Percentiles rank a stretch among this genome's conserved stretches.
These are phyloP conservation scores for Mimachlamys varia DNA, from an alignment of 2,888 invertebrate species.

Conservation along the genomic window DNA sequence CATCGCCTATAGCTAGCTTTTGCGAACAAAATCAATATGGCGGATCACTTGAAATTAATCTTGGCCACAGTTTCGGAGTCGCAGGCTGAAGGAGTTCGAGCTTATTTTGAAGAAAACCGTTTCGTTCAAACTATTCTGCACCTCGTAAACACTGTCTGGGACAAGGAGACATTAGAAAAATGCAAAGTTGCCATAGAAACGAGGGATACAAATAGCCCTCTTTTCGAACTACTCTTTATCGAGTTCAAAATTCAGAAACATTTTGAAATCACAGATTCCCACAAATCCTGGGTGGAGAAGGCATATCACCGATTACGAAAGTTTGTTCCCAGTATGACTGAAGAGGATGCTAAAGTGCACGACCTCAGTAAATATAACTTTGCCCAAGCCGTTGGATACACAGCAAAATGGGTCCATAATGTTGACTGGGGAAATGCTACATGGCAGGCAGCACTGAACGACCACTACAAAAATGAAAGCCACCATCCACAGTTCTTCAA, in stretches of 20 bases:
- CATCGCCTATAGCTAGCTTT: too few relatives aligned
- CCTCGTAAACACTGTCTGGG: background rate
- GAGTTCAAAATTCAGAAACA: conserved; percentile 25
- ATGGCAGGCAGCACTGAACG: conserved; percentile 49
- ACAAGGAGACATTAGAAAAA: background rate
- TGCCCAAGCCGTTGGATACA: conserved; percentile 53
- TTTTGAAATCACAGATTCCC: conserved; percentile 47
- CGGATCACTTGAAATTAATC: background rate
- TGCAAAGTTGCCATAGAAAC: background rate
- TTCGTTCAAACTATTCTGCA: conserved; percentile 1
- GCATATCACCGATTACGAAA: conserved; percentile 78
- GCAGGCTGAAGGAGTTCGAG: background rate
- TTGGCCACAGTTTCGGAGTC: background rate
- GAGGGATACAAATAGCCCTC: background rate
- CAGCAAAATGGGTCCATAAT: conserved; percentile 54
- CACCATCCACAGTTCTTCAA: conserved; percentile 51
- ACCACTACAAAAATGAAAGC: conserved; percentile 47
- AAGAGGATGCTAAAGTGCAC: conserved; percentile 46
- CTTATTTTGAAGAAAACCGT: background rate
- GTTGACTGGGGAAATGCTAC: conserved; percentile 37
- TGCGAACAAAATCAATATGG: background rate
- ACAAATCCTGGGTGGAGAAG: conserved; percentile 45
- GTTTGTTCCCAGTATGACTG: conserved; percentile 44
- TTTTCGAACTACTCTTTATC: background rate
- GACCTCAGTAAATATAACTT: conserved; percentile 50